phyloP scores from a whole-genome alignment of 1,140 invertebrate genomes.

The Drosophila kohkoa region DNA sequence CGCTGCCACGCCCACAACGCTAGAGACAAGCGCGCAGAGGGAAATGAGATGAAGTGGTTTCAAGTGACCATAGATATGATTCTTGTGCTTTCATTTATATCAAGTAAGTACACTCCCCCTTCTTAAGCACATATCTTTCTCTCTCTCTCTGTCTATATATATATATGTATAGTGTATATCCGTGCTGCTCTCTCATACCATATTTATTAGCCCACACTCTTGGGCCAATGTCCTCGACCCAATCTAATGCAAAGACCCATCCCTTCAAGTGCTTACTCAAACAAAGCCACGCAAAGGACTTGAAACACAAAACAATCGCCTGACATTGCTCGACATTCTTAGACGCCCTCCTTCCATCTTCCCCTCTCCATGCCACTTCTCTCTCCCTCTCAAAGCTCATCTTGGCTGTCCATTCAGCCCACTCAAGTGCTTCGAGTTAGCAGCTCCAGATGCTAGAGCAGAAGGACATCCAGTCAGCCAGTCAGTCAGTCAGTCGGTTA shows the following conservation, averaged over 20 bases:
- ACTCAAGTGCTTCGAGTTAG: conserved; percentile 16
- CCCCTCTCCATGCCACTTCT: conserved; percentile 38
- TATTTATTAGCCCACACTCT: conserved; percentile 11
- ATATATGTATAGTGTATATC: too few species aligned
- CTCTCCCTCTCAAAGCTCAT: not conserved
- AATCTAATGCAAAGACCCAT: conserved; percentile 5
- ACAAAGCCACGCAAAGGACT: conserved; percentile 65
- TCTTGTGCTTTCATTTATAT: conserved; percentile 84
- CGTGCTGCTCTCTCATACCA: too few species aligned
- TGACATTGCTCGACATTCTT: conserved; percentile 72
- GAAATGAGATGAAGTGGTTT: conserved; percentile 84
- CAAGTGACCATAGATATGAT: conserved; percentile 84
- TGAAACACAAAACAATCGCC: conserved; percentile 76
- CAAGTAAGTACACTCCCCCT: conserved; percentile 67
- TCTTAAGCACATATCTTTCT: not conserved
- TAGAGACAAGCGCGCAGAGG: conserved; percentile 69
- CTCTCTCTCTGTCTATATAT: not conserved
- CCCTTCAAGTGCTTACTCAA: conserved; percentile 61
- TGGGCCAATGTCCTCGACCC: conserved; percentile 8
- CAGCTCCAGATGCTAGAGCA: conserved; percentile 10
- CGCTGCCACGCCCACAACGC: conserved; percentile 49
- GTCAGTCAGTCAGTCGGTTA: not conserved
- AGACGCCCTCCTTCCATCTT: not conserved
- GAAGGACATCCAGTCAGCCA: not conserved
- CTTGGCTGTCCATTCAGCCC: conserved; percentile 17